phyloP scores from a whole-genome alignment of 64 coral and sea anemone species.

The Actinia tenebrosa region DNA sequence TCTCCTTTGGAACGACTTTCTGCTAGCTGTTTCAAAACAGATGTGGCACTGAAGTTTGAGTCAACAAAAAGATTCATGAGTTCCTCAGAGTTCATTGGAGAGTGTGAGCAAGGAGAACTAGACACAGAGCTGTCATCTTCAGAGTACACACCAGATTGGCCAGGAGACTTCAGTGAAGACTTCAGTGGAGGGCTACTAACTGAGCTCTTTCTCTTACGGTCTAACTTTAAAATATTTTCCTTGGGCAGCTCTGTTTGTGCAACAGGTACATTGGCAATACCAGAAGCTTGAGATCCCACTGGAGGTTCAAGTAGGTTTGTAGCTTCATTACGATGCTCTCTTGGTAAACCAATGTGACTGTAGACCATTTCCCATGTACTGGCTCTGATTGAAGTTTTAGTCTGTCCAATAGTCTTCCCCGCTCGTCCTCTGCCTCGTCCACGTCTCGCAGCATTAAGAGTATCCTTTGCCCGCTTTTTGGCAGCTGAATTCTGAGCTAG shows the following conservation, averaged over 20 bases:
- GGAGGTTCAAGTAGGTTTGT: neutral
- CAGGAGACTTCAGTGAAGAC: neutral
- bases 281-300: slow-evolving; percentile 8
- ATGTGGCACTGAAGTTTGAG: slow-evolving; percentile 18
- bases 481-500: neutral
- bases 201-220: neutral
- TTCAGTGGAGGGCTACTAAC: neutral
- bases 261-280: slow-evolving; percentile 18
- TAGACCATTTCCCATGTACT: slow-evolving; percentile 30
- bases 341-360: slow-evolving; percentile 10
- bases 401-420: neutral
- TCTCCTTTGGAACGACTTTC: slow-evolving; percentile 12
- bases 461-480: slow-evolving; percentile 20
- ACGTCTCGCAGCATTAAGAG: slow-evolving; percentile 37
- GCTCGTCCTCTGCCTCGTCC: slow-evolving; percentile 19
- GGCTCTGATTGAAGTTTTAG: neutral
- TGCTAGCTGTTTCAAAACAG: slow-evolving; percentile 24
- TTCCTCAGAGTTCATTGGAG: slow-evolving; percentile 29
- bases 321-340: neutral
- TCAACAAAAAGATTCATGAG: slow-evolving; percentile 27
- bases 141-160: neutral
- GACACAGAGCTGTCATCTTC: slow-evolving; percentile 33
- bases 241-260: slow-evolving; percentile 3
- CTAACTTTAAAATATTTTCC: neutral
- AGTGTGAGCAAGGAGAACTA: slow-evolving; percentile 26